Base-by-base conservation (phyloP, 2,888 invertebrate species). In the Punctoribates punctum region DNA sequence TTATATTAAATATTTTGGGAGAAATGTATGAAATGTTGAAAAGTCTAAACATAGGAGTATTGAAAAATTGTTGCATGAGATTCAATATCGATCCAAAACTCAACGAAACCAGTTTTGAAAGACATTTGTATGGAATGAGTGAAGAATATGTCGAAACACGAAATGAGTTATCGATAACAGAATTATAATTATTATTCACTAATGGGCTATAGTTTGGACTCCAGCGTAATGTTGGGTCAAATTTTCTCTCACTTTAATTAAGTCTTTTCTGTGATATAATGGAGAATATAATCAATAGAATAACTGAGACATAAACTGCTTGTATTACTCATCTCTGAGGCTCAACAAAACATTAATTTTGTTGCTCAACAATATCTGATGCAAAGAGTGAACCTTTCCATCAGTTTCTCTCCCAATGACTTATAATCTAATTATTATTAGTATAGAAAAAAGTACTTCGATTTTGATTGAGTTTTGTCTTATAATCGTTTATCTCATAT, bases 301-400 rank as follows among this genome's bases (percentile, higher is more conserved):
- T 29, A 62, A 62, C 62, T 62, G 27, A 62, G 4, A 62, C 62
- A 62, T 62, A 62, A 27, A 29, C 57, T 57, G 17, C n/a, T 23
- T 62, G 27, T 27, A 15, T 29, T 27, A 62, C 29, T 29, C 25
- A 11, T 62, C 29, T 20, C 9, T n/a, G 57, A 11, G 13, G 29
- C 29, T 62, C 29, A 62, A 27, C 62, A 62, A 62, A 62, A 62
- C 62, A 62, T 62, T 62, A 62, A 62, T 62, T 62, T 27, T 62
- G 9, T 62, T 62, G 25, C 29, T 27, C 29, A 62, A 27, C 62
- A 27, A 62, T 62, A 62, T 62, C 62, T 57, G 23, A n/a, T n/a
- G n/a, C n/a, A n/a, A n/a, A n/a, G n/a, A n/a, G n/a, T n/a, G n/a
- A n/a, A n/a, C n/a, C n/a, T 54, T 54, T 13, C 3, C 54, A 54